A percentile compares a stretch with the other conserved stretches of the same genome.
Conservation (phyloP, 2,888 invertebrate genomes). For the Melanophora roralis region DNA sequence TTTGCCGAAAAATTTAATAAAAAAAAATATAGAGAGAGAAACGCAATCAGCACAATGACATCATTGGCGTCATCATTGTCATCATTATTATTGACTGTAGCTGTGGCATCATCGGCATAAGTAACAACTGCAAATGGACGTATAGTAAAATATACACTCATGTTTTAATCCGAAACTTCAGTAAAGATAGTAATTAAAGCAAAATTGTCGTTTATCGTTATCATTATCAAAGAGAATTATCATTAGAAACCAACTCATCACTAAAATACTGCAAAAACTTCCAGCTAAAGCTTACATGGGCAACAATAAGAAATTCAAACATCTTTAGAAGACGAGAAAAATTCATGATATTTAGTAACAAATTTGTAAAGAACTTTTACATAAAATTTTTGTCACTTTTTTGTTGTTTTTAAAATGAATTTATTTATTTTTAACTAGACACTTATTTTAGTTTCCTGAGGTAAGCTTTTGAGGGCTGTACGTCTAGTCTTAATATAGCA, state of each 20-base stretch:
- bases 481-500: too few species aligned
- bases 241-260: conserved; percentile 30
- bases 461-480: too few species aligned
- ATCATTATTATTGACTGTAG: neutral
- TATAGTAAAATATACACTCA: conserved; percentile 7
- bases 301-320: neutral
- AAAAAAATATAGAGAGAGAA: conserved; percentile 49
- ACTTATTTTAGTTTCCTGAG: too few species aligned
- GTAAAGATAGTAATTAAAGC: neutral
- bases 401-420: too few species aligned
- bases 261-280: conserved; percentile 11
- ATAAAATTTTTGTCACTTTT: too few species aligned
- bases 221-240: too few species aligned
- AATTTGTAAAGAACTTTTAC: too few species aligned
- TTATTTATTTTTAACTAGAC: too few species aligned
- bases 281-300: neutral
- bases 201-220: neutral
- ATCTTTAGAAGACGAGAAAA: too few species aligned
- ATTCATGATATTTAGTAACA: too few species aligned
- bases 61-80: conserved; percentile 26
- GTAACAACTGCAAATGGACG: too few species aligned
- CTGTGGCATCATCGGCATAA: neutral
- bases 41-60: conserved; percentile 32
- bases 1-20: conserved; percentile 60
- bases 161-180: conserved; percentile 3